These are phyloP conservation scores for Salvelinus alpinus DNA, from an alignment of 2,113 vertebrate species.

Conservation along the genomic window DNA sequence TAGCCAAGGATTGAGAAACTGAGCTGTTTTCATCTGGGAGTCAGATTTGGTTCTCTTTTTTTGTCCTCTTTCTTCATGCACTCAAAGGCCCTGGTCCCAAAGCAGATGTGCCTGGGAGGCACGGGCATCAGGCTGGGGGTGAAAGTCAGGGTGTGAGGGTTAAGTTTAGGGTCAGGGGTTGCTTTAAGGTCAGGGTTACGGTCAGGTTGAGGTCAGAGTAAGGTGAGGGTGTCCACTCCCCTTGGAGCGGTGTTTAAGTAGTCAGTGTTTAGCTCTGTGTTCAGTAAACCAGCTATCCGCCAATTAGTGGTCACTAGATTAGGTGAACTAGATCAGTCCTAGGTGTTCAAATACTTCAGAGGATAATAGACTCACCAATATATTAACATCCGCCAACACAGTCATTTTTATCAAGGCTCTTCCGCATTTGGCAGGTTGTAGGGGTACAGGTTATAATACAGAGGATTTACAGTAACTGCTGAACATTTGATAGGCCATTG, in stretches of 20 bases:
- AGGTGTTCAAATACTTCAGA: no score
- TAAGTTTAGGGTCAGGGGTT: conserved; percentile 70
- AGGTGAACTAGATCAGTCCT: no score
- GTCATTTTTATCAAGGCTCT: no score
- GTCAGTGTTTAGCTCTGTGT: conserved; percentile 51
- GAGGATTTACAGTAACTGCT: no score
- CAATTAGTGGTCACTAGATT: conserved; percentile 37
- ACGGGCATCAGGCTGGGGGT: conserved; percentile 55
- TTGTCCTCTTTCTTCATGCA: conserved; percentile 8
- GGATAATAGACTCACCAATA: no score
- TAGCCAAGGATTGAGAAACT: conserved; percentile 54
- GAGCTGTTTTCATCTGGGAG: conserved; percentile 56
- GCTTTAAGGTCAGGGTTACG: conserved; percentile 68
- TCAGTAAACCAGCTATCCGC: neutral
- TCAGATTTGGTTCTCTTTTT: conserved; percentile 54
- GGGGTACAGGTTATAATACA: no score
- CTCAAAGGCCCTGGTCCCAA: conserved; percentile 35
- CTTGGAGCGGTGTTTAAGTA: conserved; percentile 54
- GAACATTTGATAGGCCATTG: no score
- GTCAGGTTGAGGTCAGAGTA: conserved; percentile 65
- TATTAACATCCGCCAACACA: no score
- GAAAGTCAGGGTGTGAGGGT: conserved; percentile 63
- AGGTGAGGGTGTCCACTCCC: conserved; percentile 60
- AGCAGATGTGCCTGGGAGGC: conserved; percentile 72
- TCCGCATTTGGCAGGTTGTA: no score